These are phyloP conservation scores for Platyura marginata DNA, from an alignment of 1,140 invertebrate species.

Conservation along the genomic window DNA sequence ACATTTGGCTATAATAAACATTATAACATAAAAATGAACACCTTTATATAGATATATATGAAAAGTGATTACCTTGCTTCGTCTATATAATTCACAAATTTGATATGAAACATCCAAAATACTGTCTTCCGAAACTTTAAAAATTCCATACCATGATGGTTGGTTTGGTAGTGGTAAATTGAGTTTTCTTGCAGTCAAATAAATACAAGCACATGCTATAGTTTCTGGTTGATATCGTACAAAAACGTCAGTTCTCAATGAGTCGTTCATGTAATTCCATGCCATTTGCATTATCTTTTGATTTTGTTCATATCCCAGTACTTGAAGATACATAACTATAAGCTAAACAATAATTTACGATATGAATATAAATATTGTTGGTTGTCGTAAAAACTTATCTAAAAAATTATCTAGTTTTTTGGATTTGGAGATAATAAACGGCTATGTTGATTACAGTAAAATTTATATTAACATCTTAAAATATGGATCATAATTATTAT, in stretches of 20 bases:
- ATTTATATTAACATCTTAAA: no score
- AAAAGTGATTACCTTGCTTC: slow-evolving; percentile 62
- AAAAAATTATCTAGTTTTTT: no score
- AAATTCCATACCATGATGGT: slow-evolving; percentile 78
- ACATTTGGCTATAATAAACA: slow-evolving; percentile 41
- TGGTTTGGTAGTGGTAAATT: slow-evolving; percentile 67
- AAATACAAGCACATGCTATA: slow-evolving; percentile 97
- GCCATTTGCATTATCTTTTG: slow-evolving; percentile 70
- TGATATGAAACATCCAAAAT: slow-evolving; percentile 70
- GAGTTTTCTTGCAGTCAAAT: slow-evolving; percentile 75
- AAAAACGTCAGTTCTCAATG: slow-evolving; percentile 90
- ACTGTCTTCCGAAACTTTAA: slow-evolving; percentile 63
- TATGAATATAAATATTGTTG: no score
- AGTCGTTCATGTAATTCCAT: slow-evolving; percentile 99
- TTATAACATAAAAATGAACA: slow-evolving; percentile 4
- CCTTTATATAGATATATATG: no score
- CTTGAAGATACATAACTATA: slow-evolving; percentile 87
- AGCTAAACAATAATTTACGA: no score
- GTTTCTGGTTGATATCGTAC: slow-evolving; percentile 90
- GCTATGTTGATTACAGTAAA: no score
- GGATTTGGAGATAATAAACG: no score
- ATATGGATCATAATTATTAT: no score
- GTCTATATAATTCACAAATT: slow-evolving; percentile 69
- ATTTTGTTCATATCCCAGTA: slow-evolving; percentile 73
- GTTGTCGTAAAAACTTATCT: no score